A percentile compares a stretch with the other conserved stretches of the same genome.
phyloP scores from a whole-genome alignment of 1,140 invertebrate species.

The Scaptomyza montana region DNA sequence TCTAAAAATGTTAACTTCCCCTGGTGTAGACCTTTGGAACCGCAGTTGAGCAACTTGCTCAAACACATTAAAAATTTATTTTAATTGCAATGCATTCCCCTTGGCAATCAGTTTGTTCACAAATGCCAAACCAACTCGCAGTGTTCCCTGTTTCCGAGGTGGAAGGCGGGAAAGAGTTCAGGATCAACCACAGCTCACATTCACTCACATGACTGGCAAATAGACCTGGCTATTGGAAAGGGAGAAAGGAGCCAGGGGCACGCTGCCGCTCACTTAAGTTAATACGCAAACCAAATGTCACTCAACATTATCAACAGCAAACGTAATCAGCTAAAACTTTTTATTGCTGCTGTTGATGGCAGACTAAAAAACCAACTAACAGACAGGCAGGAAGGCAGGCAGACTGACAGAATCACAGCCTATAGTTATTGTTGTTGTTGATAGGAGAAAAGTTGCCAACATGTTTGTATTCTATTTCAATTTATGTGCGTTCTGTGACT shows the following conservation, averaged over 20 bases:
- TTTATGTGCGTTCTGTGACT: constrained; percentile 58
- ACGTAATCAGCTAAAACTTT: constrained; percentile 65
- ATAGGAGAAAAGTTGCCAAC: constrained; percentile 63
- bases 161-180: neutral
- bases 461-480: constrained; percentile 78
- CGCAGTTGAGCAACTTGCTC: constrained; percentile 10
- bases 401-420: constrained; percentile 2
- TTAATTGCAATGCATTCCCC: constrained; percentile 76
- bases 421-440: constrained; percentile 28
- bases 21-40: neutral
- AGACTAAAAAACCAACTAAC: constrained; percentile 45
- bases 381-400: constrained; percentile 36
- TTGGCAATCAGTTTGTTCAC: constrained; percentile 61
- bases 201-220: constrained; percentile 13
- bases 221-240: neutral
- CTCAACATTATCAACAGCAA: constrained; percentile 79
- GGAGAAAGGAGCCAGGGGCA: constrained; percentile 4
- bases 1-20: constrained; percentile 36
- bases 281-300: constrained; percentile 80
- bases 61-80: constrained; percentile 69
- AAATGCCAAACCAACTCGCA: constrained; percentile 54
- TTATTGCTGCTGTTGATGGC: constrained; percentile 46
- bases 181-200: constrained; percentile 16
- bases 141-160: constrained; percentile 2
- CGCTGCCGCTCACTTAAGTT: constrained; percentile 76